Evolutionary conservation across 2,113 vertebrate species (phyloP).

Genomic region (Hippolais icterina): DNA sequence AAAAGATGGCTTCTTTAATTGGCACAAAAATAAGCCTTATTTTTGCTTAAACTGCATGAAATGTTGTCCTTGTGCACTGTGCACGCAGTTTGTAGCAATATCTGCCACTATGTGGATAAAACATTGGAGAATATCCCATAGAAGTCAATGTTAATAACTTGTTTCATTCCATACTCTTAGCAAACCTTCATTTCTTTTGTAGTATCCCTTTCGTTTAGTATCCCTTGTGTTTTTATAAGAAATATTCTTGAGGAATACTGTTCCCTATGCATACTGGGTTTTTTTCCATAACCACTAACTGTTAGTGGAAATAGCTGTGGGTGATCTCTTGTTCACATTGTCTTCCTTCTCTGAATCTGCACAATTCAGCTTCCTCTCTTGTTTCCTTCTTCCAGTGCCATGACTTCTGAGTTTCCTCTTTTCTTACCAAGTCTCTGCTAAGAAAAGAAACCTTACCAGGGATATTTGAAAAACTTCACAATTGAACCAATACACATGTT

Average conservation of each 20-base stretch:
- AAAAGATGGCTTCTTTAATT: background rate
- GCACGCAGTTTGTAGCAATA: background rate
- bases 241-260: background rate
- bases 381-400: background rate
- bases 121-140: background rate
- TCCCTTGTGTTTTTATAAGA: background rate
- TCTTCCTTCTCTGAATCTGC: background rate
- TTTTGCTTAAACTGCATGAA: background rate
- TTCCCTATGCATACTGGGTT: background rate
- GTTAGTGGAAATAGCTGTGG: background rate
- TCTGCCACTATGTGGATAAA: background rate
- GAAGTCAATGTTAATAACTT: background rate
- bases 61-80: background rate
- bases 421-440: background rate
- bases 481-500: background rate
- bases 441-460: background rate
- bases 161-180: background rate
- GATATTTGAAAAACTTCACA: background rate
- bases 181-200: background rate
- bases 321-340: background rate
- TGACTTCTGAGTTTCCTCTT: conserved; percentile 1
- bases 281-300: background rate
- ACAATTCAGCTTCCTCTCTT: background rate
- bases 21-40: background rate
- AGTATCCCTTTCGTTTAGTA: background rate